phyloP scores from a whole-genome alignment of 2,113 vertebrate genomes.

The Typhlomys cinereus region DNA sequence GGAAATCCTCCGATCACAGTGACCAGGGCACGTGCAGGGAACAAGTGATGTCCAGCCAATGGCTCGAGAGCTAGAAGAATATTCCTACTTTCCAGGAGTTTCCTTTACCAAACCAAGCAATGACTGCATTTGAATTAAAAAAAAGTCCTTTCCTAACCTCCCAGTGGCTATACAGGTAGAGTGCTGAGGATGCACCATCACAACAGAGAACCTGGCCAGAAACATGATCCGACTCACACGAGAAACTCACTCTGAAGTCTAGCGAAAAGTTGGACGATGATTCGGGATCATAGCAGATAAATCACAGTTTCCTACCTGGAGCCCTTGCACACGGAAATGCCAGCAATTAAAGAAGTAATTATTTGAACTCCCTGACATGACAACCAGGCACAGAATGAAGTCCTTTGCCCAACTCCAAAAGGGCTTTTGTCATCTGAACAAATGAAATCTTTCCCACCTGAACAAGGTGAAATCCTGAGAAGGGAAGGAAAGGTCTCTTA shows the following conservation, averaged over 20 bases:
- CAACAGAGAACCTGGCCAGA: not conserved
- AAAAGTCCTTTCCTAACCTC: not conserved
- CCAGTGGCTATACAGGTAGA: not conserved
- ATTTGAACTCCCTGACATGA: not conserved
- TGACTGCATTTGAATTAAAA: not conserved
- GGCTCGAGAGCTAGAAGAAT: not conserved
- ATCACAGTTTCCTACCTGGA: not conserved
- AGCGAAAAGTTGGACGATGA: not conserved
- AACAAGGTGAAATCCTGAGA: not conserved
- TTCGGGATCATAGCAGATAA: constrained; percentile 4
- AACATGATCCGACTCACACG: not conserved
- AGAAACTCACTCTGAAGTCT: not conserved
- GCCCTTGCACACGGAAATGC: not conserved
- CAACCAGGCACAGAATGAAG: not conserved
- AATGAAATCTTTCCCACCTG: not conserved
- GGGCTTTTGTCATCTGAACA: not conserved
- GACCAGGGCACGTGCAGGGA: not conserved
- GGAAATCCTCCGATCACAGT: not conserved
- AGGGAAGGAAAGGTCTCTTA: not conserved
- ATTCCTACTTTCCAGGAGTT: not conserved
- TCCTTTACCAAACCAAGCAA: not conserved
- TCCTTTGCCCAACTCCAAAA: not conserved
- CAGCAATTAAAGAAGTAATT: constrained; percentile 13
- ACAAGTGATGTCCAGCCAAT: not conserved
- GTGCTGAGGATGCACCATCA: not conserved